Conservation (phyloP, 92 coral and sea anemone genomes). For the Phenganax stokvisi region DNA sequence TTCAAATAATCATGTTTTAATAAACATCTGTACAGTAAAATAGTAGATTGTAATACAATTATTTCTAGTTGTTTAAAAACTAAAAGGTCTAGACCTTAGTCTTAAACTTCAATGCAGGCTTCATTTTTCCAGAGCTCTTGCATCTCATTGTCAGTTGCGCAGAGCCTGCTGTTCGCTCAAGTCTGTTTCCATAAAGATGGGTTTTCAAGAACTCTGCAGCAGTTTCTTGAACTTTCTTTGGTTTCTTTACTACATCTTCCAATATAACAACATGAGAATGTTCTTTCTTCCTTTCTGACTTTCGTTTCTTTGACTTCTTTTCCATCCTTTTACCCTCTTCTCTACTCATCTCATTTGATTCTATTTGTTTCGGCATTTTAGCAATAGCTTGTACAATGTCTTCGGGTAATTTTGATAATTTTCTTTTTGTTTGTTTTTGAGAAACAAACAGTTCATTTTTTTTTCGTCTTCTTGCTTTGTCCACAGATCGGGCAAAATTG, state of each 20-base stretch:
- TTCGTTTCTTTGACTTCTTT: constrained; percentile 42
- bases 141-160: constrained; percentile 48
- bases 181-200: constrained; percentile 77
- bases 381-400: constrained; percentile 68
- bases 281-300: constrained; percentile 8
- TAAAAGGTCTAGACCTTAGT: background rate
- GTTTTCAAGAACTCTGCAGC: constrained; percentile 66
- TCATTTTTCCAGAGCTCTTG: constrained; percentile 37
- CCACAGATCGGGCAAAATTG: constrained; percentile 47
- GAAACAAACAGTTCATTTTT: constrained; percentile 54
- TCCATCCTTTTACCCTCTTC: constrained; percentile 48
- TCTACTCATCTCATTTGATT: constrained; percentile 16
- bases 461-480: constrained; percentile 62
- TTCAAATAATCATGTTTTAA: too few relatives aligned
- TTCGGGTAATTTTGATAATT: constrained; percentile 64
- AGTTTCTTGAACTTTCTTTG: constrained; percentile 56
- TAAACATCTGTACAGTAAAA: background rate
- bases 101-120: constrained; percentile 69
- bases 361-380: constrained; percentile 46
- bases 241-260: constrained; percentile 46
- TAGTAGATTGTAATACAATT: background rate
- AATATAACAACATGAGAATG: constrained; percentile 60
- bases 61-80: background rate
- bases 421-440: constrained; percentile 51
- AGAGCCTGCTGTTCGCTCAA: constrained; percentile 61